phyloP scores from a whole-genome alignment of 2,888 invertebrate species.

The Lysandra coridon region DNA sequence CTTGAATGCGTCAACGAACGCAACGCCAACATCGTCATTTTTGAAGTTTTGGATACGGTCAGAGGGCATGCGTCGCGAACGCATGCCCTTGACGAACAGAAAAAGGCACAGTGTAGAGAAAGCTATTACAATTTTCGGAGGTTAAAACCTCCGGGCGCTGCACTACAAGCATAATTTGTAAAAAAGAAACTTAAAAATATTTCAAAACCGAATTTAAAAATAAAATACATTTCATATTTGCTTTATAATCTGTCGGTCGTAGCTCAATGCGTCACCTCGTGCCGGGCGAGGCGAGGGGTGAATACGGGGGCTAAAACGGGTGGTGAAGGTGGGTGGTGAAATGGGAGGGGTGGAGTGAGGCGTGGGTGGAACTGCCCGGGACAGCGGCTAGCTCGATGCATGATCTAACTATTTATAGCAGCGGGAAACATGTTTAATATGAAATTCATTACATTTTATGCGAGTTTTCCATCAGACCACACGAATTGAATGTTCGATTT shows the following conservation, averaged over 20 bases:
- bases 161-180: neutral
- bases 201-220: neutral
- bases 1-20: no score
- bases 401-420: conserved; percentile 12
- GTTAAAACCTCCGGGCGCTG: no score
- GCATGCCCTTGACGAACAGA: no score
- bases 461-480: neutral
- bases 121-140: no score
- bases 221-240: conserved; percentile 2
- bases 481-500: neutral
- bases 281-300: conserved; percentile 4
- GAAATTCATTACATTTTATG: conserved; percentile 4
- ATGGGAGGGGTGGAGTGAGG: neutral
- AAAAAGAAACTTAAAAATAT: neutral
- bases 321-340: neutral
- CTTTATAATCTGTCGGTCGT: conserved; percentile 11
- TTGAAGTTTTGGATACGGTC: no score
- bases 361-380: conserved; percentile 11
- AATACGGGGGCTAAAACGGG: neutral
- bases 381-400: neutral
- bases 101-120: no score
- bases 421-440: neutral
- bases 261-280: neutral
- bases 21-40: no score
- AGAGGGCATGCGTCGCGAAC: no score